Base-by-base conservation (phyloP, 1,140 invertebrate species). In the Ooceraea biroi region DNA sequence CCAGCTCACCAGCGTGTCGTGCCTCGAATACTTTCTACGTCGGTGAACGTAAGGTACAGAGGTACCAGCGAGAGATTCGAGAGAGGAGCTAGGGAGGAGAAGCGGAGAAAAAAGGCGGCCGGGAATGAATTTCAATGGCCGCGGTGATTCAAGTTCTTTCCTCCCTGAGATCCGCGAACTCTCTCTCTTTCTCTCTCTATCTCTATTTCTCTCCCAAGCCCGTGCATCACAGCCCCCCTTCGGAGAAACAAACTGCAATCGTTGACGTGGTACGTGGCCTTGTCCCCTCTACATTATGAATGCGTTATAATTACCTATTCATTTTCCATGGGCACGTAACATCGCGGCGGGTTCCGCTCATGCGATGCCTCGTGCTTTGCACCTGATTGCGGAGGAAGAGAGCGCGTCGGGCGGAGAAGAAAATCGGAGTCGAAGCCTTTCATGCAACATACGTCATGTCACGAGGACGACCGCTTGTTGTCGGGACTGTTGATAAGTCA, bases 231-330 rank as follows among this genome's bases (percentile, higher is more conserved):
- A 30, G 0, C 11, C 10, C 44, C 27, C 46, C 86, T 87, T 88
- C 86, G 44, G 25, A 87, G 74, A 82, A 85, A 14, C 52, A 3
- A 12, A n/a, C 3, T 36, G 14, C 85, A 57, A 72, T 58, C 69
- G 83, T 50, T 25, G 25, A 25, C 80, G 52, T 46, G 57, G 44
- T 68, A 65, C 66, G 44, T 27, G 74, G 44, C 71, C 86, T 82
- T 88, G 85, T 85, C 36, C 87, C 83, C 68, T 61, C 78, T 82
- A 87, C 89, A 91, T 93, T 90, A 90, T 85, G 86, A 83, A 92
- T 91, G 86, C 89, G 61, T 90, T 90, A 90, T 92, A 92, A 92
- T 92, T 92, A 92, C 82, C 91, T 91, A 93, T 92, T 91, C 92
- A 89, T 91, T 92, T 90, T 92, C 88, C 88, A 90, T 76, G 89